Conservation (phyloP, 2,888 invertebrate genomes). For the Erynnis tages region DNA sequence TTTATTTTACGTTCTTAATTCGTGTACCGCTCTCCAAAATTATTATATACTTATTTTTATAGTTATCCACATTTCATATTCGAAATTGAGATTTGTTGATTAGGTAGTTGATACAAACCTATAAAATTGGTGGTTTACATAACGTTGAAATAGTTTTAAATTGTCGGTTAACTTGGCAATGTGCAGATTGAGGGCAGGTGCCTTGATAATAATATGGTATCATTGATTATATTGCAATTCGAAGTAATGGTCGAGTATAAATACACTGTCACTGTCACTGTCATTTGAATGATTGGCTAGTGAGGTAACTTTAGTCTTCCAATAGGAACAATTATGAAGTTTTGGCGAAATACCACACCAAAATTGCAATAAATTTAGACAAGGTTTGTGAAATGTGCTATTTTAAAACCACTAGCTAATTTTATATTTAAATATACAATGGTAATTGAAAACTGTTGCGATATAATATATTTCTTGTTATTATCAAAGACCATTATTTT, state of each 20-base stretch:
- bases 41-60: slow-evolving; percentile 72
- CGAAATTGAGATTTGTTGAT: slow-evolving; percentile 68
- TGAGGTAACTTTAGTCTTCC: slow-evolving; percentile 29
- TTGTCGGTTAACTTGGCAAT: slow-evolving; percentile 32
- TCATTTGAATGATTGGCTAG: slow-evolving; percentile 18
- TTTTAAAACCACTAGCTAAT: slow-evolving; percentile 15
- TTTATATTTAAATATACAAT: slow-evolving; percentile 7
- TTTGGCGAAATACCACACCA: slow-evolving; percentile 13
- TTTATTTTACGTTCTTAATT: slow-evolving; percentile 53
- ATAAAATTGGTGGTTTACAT: slow-evolving; percentile 42
- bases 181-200: slow-evolving; percentile 24
- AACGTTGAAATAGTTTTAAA: slow-evolving; percentile 25
- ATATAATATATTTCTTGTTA: slow-evolving; percentile 28
- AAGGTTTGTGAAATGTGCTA: slow-evolving; percentile 17
- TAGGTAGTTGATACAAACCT: slow-evolving; percentile 42
- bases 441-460: slow-evolving; percentile 7
- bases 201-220: slow-evolving; percentile 56
- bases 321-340: slow-evolving; percentile 25
- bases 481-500: slow-evolving; percentile 55
- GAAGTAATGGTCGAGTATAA: slow-evolving; percentile 59
- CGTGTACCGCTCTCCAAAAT: slow-evolving; percentile 71
- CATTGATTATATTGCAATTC: slow-evolving; percentile 47
- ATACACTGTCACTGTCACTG: slow-evolving; percentile 29
- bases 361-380: slow-evolving; percentile 21
- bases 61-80: slow-evolving; percentile 72